These are phyloP conservation scores for Polyergus mexicanus DNA, from an alignment of 1,140 invertebrate genomes.

Conservation along the genomic window DNA sequence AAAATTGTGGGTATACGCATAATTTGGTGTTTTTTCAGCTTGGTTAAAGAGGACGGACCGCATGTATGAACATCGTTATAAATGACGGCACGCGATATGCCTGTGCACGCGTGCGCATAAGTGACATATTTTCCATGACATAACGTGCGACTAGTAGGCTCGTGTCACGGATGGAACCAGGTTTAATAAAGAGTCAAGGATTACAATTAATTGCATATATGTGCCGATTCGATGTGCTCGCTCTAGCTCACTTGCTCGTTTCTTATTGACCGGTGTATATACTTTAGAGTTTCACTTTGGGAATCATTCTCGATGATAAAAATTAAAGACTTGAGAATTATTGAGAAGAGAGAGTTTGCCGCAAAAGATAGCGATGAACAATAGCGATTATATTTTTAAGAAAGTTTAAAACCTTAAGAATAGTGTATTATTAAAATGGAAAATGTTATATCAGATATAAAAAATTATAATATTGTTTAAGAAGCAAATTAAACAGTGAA, in stretches of 20 bases:
- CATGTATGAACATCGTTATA: not conserved
- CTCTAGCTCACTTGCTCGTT: slow-evolving; percentile 1
- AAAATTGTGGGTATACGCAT: slow-evolving; percentile 49
- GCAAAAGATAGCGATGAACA: slow-evolving; percentile 1
- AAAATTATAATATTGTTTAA: not conserved
- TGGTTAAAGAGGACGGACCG: slow-evolving; percentile 34
- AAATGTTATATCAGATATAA: not conserved
- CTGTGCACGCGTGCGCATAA: not conserved
- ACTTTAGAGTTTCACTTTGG: slow-evolving; percentile 18
- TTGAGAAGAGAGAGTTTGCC: not conserved
- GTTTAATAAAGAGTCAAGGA: slow-evolving; percentile 75
- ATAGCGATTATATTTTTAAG: too few relatives aligned
- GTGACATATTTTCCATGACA: slow-evolving; percentile 67
- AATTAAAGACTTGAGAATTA: slow-evolving; percentile 19
- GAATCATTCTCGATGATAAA: slow-evolving; percentile 13
- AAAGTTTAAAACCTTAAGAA: slow-evolving; percentile 1
- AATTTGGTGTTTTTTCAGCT: slow-evolving; percentile 60
- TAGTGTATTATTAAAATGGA: not conserved
- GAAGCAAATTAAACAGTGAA: slow-evolving; percentile 1
- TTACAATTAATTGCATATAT: slow-evolving; percentile 71
- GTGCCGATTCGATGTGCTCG: slow-evolving; percentile 35
- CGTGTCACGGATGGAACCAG: slow-evolving; percentile 64
- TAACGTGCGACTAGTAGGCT: slow-evolving; percentile 69
- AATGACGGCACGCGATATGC: not conserved
- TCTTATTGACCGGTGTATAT: slow-evolving; percentile 30